A percentile compares a stretch with the other conserved stretches of the same genome.
These are phyloP conservation scores for Phalanger gymnotis DNA, from an alignment of 2,797 vertebrate species.

Conservation along the genomic window DNA sequence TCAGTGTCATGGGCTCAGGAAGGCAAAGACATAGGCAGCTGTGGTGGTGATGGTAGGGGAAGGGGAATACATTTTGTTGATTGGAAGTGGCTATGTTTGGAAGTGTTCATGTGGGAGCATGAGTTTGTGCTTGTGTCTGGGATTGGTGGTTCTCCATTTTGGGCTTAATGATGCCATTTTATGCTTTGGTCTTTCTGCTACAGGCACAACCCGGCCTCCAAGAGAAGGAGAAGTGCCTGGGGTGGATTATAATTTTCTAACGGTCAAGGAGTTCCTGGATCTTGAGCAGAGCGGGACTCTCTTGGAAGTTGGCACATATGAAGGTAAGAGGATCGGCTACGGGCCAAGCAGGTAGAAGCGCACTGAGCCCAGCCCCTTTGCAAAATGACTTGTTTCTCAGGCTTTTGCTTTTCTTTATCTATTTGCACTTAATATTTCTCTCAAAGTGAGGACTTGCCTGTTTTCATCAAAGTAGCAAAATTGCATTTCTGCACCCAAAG, in stretches of 20 bases:
- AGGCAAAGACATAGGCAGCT: not conserved
- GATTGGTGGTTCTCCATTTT: slow-evolving; percentile 44
- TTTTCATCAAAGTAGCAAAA: not conserved
- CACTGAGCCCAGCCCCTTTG: not conserved
- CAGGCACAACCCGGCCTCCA: slow-evolving; percentile 97
- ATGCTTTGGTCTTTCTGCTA: slow-evolving; percentile 59
- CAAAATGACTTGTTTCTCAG: not conserved
- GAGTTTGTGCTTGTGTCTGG: slow-evolving; percentile 57
- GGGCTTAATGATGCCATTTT: slow-evolving; percentile 38
- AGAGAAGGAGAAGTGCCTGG: slow-evolving; percentile 97
- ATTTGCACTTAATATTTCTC: not conserved
- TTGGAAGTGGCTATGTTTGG: not conserved
- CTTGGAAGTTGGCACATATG: slow-evolving; percentile 97
- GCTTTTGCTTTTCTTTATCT: not conserved
- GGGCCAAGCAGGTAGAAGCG: rapidly evolving
- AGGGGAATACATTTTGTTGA: not conserved
- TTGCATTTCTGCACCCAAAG: not conserved
- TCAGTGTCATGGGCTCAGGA: not conserved
- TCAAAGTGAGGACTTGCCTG: not conserved
- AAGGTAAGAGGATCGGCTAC: slow-evolving; percentile 86
- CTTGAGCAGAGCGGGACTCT: slow-evolving; percentile 96
- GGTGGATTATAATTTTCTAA: slow-evolving; percentile 98
- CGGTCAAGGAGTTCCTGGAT: slow-evolving; percentile 94
- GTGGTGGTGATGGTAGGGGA: not conserved
- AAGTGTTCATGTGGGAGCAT: not conserved